Evolutionary conservation across 2,888 invertebrate species (phyloP).

Genomic region (Achlya flavicornis): DNA sequence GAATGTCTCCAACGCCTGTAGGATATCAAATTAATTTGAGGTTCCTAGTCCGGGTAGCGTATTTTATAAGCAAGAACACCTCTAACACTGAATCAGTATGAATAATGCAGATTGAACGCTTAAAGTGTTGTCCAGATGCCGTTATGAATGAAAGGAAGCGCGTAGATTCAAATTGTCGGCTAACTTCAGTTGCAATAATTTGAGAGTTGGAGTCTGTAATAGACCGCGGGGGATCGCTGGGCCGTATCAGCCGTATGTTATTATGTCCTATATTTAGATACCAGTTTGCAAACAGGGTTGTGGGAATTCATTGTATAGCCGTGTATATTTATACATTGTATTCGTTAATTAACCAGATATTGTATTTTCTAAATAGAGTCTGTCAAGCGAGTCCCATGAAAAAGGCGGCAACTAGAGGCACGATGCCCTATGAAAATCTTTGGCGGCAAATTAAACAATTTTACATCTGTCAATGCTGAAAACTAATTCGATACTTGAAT

Average conservation of each 20-base stretch:
- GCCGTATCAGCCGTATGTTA: slow-evolving; percentile 44
- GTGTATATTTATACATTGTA: not conserved
- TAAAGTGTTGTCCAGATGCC: slow-evolving; percentile 37
- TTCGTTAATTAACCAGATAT: not conserved
- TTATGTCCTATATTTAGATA: slow-evolving; percentile 62
- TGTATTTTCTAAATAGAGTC: no score
- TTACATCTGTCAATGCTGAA: no score
- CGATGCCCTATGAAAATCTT: no score
- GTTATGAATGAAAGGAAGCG: slow-evolving; percentile 61
- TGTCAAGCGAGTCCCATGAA: no score
- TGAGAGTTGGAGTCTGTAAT: slow-evolving; percentile 59
- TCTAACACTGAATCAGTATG: slow-evolving; percentile 12
- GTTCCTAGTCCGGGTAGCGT: not conserved
- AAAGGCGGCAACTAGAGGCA: no score
- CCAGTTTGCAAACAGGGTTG: slow-evolving; percentile 51
- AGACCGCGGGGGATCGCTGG: slow-evolving; percentile 56
- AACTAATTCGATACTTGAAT: no score
- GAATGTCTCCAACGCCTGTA: not conserved
- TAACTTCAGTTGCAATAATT: slow-evolving; percentile 69
- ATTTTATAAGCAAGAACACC: slow-evolving; percentile 1
- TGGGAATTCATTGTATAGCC: slow-evolving; percentile 57
- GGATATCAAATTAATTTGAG: not conserved
- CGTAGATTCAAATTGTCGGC: slow-evolving; percentile 62
- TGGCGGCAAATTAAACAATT: no score
- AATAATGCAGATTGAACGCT: slow-evolving; percentile 17